Percentiles rank a stretch among this genome's conserved stretches.
Conservation (phyloP, 2,888 invertebrate species). For the Aphidius colemani region DNA sequence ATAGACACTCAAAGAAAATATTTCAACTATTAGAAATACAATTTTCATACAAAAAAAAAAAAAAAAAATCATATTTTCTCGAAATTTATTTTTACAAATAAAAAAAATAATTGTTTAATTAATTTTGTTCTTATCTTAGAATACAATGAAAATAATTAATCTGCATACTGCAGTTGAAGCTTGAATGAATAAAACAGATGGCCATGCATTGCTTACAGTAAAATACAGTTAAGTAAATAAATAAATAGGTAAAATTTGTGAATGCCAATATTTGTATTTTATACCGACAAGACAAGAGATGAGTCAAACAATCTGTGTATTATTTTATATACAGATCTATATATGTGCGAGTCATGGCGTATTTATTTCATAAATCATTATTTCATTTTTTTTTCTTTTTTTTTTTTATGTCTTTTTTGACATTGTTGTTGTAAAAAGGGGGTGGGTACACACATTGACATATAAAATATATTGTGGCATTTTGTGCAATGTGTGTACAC, state of each 20-base stretch:
- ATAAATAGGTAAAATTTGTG: conserved; percentile 27
- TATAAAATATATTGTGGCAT: conserved; percentile 29
- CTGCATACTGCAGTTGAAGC: too few species aligned
- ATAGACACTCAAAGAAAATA: not conserved
- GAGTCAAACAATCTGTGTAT: conserved; percentile 32
- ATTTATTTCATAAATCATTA: conserved; percentile 49
- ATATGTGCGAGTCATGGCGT: conserved; percentile 15
- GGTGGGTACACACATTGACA: conserved; percentile 51
- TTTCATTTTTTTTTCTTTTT: conserved; percentile 30
- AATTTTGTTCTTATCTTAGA: too few species aligned
- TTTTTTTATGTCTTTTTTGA: too few species aligned
- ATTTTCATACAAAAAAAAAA: too few species aligned
- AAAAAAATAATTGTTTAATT: too few species aligned
- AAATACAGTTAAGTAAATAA: not conserved
- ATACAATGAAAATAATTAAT: too few species aligned
- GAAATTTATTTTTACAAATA: too few species aligned
- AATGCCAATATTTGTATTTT: not conserved
- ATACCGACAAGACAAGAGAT: conserved; percentile 21
- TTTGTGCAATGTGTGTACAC: conserved; percentile 46
- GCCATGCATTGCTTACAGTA: too few species aligned
- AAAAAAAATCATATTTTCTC: too few species aligned
- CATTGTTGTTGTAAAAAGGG: conserved; percentile 49
- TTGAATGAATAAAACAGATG: too few species aligned
- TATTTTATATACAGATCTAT: conserved; percentile 35
- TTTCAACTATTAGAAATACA: conserved; percentile 1